A percentile compares a stretch with the other conserved stretches of the same genome.
Conservation (phyloP, 2,113 vertebrate genomes). For the Semnornis frantzii region DNA sequence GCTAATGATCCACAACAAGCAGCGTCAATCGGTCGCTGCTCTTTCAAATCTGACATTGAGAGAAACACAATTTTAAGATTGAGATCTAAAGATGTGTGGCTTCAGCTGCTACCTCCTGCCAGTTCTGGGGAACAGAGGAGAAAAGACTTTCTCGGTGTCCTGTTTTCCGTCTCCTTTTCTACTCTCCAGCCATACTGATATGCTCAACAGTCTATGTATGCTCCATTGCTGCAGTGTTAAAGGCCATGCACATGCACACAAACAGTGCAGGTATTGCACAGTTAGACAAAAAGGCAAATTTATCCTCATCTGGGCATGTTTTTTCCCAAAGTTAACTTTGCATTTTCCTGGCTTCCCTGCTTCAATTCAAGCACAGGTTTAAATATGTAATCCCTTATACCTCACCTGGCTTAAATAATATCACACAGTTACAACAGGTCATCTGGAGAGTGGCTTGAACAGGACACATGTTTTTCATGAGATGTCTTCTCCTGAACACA, state of each 20-base stretch:
- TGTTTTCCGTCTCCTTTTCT: constrained; percentile 6
- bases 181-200: neutral
- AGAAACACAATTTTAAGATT: neutral
- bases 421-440: neutral
- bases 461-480: neutral
- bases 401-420: neutral
- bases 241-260: neutral
- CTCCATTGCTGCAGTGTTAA: neutral
- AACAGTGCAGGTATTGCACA: neutral
- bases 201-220: neutral
- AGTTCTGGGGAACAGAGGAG: neutral
- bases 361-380: neutral
- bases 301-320: neutral
- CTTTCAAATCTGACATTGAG: neutral
- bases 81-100: neutral
- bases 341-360: neutral
- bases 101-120: constrained; percentile 2
- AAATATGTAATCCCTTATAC: neutral
- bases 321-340: neutral
- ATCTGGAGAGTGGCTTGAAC: neutral
- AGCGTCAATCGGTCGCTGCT: neutral
- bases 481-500: neutral
- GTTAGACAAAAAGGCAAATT: neutral
- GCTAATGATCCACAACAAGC: neutral
- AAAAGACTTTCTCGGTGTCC: neutral